Conservation (phyloP, 2,113 vertebrate species). For the Cichladusa arquata region DNA sequence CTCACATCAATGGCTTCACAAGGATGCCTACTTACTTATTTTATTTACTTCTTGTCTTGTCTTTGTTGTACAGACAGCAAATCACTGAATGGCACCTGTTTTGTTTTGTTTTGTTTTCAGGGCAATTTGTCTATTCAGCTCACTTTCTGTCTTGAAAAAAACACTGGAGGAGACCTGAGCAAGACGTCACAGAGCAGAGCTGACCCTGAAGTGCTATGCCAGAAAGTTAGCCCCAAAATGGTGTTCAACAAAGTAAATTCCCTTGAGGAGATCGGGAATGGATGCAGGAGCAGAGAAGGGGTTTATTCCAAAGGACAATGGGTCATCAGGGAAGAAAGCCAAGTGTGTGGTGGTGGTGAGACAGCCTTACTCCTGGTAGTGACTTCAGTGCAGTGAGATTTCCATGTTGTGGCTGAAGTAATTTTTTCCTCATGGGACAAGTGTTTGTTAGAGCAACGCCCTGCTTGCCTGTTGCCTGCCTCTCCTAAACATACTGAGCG, state of each 20-base stretch:
- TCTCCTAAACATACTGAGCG: not conserved
- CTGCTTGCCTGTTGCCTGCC: not conserved
- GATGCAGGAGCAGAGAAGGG: not conserved
- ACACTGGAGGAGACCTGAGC: not conserved
- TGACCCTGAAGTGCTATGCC: not conserved
- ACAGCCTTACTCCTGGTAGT: not conserved
- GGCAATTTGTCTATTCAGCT: not conserved
- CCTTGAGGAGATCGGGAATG: fast-evolving
- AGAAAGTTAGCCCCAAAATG: not conserved
- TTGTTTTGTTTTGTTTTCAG: no score
- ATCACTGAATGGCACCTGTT: fast-evolving
- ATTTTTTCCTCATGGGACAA: not conserved
- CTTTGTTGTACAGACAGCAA: not conserved
- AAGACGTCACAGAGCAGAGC: not conserved
- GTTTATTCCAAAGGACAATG: not conserved
- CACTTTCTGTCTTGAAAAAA: not conserved
- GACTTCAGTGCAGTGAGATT: not conserved
- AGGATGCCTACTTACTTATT: not conserved
- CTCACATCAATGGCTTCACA: not conserved
- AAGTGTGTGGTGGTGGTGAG: not conserved
- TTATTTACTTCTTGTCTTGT: not conserved
- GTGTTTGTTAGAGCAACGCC: not conserved
- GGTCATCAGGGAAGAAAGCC: not conserved
- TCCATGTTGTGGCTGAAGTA: not conserved
- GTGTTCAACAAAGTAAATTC: not conserved